Percentiles rank a stretch among this genome's conserved stretches.
These are phyloP conservation scores for Nilaparvata lugens DNA, from an alignment of 1,140 invertebrate genomes.

Conservation along the genomic window DNA sequence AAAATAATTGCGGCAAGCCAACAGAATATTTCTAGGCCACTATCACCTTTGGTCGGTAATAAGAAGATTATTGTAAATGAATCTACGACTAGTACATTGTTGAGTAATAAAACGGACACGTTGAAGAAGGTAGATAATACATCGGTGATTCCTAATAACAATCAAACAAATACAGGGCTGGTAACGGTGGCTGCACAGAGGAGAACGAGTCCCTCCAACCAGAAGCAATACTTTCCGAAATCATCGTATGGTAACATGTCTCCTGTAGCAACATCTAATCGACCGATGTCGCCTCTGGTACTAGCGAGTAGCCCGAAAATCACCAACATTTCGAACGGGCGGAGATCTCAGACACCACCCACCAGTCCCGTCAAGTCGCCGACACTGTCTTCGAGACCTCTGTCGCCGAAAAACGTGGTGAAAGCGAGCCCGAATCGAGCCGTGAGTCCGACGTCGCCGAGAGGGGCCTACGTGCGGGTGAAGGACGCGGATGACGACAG, in stretches of 20 bases:
- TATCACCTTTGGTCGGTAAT: not conserved
- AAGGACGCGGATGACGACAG: conserved; percentile 31
- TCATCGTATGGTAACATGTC: conserved; percentile 9
- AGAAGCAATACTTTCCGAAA: conserved; percentile 15
- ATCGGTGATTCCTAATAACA: not conserved
- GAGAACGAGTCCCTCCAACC: not conserved
- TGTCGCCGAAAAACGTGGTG: conserved; percentile 24
- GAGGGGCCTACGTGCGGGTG: conserved; percentile 27
- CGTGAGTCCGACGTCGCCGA: conserved; percentile 15
- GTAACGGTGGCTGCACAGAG: not conserved
- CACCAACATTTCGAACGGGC: conserved; percentile 6
- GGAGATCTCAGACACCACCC: conserved; percentile 1
- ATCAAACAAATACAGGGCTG: not conserved
- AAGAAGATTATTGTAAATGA: not conserved
- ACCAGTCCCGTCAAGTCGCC: conserved; percentile 14
- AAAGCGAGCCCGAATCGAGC: conserved; percentile 16
- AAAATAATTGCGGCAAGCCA: not conserved
- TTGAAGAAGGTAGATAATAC: not conserved
- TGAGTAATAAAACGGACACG: not conserved
- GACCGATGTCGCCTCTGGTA: conserved; percentile 21
- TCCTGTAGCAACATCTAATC: not conserved
- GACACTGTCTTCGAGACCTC: conserved; percentile 8
- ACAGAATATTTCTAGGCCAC: conserved; percentile 12
- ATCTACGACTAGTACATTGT: not conserved
- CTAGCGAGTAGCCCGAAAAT: not conserved